Evolutionary conservation across 2,113 vertebrate genomes (phyloP).

Genomic region (Pteronura brasiliensis): DNA sequence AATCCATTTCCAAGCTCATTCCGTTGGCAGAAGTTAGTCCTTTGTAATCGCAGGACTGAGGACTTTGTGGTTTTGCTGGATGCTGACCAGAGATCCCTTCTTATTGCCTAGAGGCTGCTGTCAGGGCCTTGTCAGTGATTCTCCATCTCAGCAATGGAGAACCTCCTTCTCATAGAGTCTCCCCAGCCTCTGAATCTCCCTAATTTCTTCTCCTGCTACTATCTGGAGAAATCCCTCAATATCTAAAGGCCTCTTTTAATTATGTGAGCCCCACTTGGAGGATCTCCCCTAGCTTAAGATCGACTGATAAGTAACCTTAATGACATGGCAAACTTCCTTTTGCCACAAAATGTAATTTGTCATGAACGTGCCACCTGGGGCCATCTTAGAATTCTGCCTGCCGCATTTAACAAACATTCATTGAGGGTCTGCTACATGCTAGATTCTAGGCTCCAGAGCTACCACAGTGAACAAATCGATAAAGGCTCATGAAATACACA

Average conservation of each 20-base stretch:
- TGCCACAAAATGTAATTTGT: no score
- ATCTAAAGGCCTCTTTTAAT: background rate
- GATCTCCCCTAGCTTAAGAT: background rate
- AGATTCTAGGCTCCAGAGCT: background rate
- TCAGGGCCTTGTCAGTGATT: background rate
- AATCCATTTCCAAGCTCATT: background rate
- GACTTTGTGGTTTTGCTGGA: background rate
- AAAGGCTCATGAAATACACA: background rate
- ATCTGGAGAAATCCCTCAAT: background rate
- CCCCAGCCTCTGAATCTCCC: background rate
- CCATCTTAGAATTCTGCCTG: background rate
- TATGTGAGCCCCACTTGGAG: background rate
- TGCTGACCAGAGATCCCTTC: background rate
- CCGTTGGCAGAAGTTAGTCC: background rate
- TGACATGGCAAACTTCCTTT: background rate
- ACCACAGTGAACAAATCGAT: background rate
- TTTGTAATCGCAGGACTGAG: background rate
- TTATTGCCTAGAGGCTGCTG: background rate
- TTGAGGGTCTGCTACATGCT: background rate
- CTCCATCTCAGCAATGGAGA: background rate
- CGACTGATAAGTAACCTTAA: background rate
- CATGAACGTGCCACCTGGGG: background rate
- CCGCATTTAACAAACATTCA: background rate
- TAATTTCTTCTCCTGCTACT: background rate
- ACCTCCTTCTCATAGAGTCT: accelerated